These are phyloP conservation scores for Gobio gobio DNA, from an alignment of 2,113 vertebrate species.

Conservation along the genomic window DNA sequence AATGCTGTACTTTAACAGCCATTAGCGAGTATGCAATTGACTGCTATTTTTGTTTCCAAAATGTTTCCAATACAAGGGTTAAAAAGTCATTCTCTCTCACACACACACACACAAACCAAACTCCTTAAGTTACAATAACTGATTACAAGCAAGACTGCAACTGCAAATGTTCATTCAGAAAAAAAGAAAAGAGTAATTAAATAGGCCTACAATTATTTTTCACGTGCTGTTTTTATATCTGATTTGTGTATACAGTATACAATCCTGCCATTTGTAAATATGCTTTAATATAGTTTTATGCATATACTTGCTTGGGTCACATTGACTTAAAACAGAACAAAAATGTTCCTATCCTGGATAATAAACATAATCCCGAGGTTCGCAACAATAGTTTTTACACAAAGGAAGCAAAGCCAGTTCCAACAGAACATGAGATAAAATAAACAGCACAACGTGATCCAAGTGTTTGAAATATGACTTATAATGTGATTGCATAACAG, in stretches of 20 bases:
- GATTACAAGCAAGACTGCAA: neutral
- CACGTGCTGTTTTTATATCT: too few species aligned
- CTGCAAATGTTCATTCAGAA: neutral
- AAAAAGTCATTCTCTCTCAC: neutral
- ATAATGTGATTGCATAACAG: neutral
- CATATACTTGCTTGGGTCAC: neutral
- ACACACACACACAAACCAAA: too few species aligned
- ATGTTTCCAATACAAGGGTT: neutral
- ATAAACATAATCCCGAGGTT: neutral
- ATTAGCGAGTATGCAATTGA: neutral
- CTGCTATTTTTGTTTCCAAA: neutral
- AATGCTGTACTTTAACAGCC: neutral
- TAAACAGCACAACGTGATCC: neutral
- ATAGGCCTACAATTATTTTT: neutral
- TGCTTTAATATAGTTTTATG: neutral
- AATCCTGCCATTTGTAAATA: neutral
- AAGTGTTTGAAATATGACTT: conserved; percentile 4
- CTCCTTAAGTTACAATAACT: neutral
- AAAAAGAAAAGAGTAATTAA: neutral
- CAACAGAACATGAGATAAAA: neutral
- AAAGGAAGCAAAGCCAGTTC: neutral
- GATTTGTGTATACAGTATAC: neutral
- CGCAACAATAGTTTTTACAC: neutral
- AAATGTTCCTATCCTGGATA: neutral
- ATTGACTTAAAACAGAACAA: neutral